phyloP scores from a whole-genome alignment of 2,888 invertebrate species.

The Luperina nickerlii region DNA sequence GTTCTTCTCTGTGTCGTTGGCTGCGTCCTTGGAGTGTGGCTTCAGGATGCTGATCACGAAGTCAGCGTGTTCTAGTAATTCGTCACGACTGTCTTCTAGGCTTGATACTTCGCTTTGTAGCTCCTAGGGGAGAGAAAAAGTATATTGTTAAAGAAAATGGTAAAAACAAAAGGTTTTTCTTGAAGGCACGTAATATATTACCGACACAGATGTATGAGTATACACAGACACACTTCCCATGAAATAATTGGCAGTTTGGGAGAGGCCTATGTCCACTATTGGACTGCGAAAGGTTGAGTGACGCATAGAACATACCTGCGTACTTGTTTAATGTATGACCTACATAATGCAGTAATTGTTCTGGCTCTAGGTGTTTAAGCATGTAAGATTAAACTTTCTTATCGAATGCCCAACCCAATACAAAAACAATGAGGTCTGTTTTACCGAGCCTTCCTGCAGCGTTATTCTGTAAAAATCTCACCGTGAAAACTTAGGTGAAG shows the following conservation, averaged over 20 bases:
- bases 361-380: slow-evolving; percentile 11
- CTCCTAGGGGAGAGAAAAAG: slow-evolving; percentile 89
- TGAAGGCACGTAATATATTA: too few species aligned
- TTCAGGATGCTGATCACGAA: slow-evolving; percentile 93
- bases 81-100: slow-evolving; percentile 92
- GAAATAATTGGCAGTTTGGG: too few species aligned
- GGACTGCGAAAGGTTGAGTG: not conserved
- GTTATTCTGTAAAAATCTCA: too few species aligned
- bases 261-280: too few species aligned
- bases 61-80: slow-evolving; percentile 92
- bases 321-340: not conserved
- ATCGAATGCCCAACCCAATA: slow-evolving; percentile 5
- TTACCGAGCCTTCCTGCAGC: not conserved
- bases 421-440: not conserved
- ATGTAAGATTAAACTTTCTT: slow-evolving; percentile 23
- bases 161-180: too few species aligned
- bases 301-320: not conserved
- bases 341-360: slow-evolving; percentile 20
- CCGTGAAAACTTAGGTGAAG: too few species aligned
- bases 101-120: slow-evolving; percentile 93
- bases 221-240: too few species aligned
- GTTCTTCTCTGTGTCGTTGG: slow-evolving; percentile 92
- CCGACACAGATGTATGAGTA: too few species aligned
- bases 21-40: slow-evolving; percentile 92
- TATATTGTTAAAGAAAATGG: too few species aligned